Evolutionary conservation across 1,140 invertebrate genomes (phyloP), one percentile per base, ranked within the genome.

Genomic region (Sarcophaga bullata): DNA sequence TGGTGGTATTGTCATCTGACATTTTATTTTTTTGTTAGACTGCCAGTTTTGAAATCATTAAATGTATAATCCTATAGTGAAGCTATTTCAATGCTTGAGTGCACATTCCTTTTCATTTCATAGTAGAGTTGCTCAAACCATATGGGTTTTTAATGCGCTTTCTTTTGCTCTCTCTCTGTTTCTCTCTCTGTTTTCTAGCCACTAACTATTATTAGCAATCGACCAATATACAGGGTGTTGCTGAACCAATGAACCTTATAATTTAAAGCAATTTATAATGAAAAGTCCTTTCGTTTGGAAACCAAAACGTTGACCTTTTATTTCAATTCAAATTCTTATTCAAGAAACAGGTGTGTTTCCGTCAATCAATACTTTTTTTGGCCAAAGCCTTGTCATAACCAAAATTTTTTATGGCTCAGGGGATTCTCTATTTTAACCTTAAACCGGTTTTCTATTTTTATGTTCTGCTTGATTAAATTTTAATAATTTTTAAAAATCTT

Each of bases 191-290:
- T 37, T 37, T 2, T 37, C 25, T 37, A 37, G 25, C 25, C 25
- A 37, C 25, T 37, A 37, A 37, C 25, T 37, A 37, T n/a, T 37
- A 37, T 37, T 37, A 37, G 25, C 4, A 37, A 37, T 37, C 4
- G 1, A 37, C 19, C 19, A 19, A 25, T 15, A n/a, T 68, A 68
- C 62, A 68, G 62, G 62, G 62, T 68, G 62, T 68, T 68, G 62
- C 62, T 68, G n/a, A 68, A 68, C 17, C 17, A 68, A 68, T 68
- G n/a, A 68, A 68, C 62, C 62, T 8, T 68, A n/a, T 68, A 68
- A 68, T 68, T 68, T 68, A 68, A 19, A 19, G 7, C 6, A 15
- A 58, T 13, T 58, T 58, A 37, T 37, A 15, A n/a, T 13, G 15
- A 58, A 37, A 58, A 10, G 62, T 68, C 62, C n/a, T 7, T 37